Conservation (phyloP, 2,888 invertebrate species). For the Tuta absoluta region DNA sequence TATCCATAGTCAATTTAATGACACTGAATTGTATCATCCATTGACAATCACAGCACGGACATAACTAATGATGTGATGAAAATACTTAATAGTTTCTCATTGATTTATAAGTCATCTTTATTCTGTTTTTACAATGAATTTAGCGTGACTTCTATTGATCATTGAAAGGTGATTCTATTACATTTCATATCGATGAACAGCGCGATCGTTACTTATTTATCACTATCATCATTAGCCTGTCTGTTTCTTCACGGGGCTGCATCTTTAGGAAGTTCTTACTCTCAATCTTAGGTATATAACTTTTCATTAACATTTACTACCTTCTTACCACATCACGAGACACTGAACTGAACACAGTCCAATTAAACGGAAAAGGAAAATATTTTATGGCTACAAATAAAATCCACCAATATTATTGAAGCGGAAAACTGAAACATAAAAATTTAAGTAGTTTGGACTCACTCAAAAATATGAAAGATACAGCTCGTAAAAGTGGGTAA, state of each 20-base stretch:
- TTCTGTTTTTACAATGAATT: not conserved
- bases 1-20: conserved; percentile 67
- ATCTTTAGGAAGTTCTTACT: no score
- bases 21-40: conserved; percentile 54
- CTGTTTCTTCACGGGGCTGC: no score
- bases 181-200: no score
- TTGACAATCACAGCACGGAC: conserved; percentile 41
- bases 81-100: conserved; percentile 54
- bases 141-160: no score
- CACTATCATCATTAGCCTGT: no score
- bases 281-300: no score
- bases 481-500: conserved; percentile 76
- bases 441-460: conserved; percentile 77
- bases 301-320: no score
- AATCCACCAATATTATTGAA: conserved; percentile 64
- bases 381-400: conserved; percentile 66
- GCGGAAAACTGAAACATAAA: conserved; percentile 74
- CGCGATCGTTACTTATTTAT: no score
- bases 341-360: conserved; percentile 41
- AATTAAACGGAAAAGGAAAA: conserved; percentile 61
- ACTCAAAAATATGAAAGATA: conserved; percentile 76
- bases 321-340: not conserved
- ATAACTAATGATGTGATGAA: conserved; percentile 66
- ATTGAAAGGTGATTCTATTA: no score
- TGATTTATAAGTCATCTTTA: not conserved